Evolutionary conservation across 1,140 invertebrate species (phyloP), one percentile per base, ranked within the genome.

Genomic region (Thereuonema tuberculata): DNA sequence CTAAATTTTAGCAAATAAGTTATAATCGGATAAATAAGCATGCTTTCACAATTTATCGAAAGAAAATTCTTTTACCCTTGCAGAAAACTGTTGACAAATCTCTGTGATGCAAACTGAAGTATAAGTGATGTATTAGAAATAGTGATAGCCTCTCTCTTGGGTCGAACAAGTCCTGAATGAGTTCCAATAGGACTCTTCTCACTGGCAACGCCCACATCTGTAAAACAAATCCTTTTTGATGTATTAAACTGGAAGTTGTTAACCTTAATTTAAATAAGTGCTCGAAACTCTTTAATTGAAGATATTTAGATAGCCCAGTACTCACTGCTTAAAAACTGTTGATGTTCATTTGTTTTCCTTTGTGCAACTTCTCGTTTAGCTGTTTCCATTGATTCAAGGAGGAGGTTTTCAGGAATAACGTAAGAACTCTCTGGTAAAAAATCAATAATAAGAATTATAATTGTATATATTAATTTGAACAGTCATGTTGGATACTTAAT

Each of bases 101-200:
- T 87, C 63, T 86, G 85, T 0, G 89, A 89, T 0, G 88, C 86
- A 63, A 89, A 82, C 71, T 94, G 90, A 52, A 86, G 84, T 56
- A 93, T 78, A n/a, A 92, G 76, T 0, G 90, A 93, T 1, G 85
- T 84, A 65, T 94, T 93, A 1, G 89, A 87, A 12, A 92, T 70
- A 28, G 83, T 76, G 0, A 92, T 69, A 2, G 90, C 87, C 62
- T 87, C 83, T 68, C 82, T 79, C 68, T 88, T 93, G 1, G 89
- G 87, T 66, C 91, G 87, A 43, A 85, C 88, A 73, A 93, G 91
- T 9, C 87, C 89, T 0, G 86, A 89, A 17, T 87, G 87, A 0
- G 83, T 89, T 2, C 89, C 88, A n/a, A 83, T 78, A 2, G 89
- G 81, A 1, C 88, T 92, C 67, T 87, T 86, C 0, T 72, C 74